Base-by-base conservation (phyloP, 2,113 vertebrate genomes). In the Clarias gariepinus region DNA sequence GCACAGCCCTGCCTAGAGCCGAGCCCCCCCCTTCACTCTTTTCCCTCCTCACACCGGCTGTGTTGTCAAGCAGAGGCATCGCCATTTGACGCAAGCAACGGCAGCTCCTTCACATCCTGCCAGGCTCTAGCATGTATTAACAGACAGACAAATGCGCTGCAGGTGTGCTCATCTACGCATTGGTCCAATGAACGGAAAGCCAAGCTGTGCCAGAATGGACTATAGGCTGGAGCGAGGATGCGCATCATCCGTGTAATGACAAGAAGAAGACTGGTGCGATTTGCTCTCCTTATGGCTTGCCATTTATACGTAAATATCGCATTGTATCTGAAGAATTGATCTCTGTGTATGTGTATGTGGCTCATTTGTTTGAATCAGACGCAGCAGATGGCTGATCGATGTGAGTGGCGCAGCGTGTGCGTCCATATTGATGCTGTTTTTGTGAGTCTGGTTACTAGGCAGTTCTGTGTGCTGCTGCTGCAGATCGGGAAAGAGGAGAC, bases 41-140 rank as follows among this genome's bases (percentile, higher is more conserved):
- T 41, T 47, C 28, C 30, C 53, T 41, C 53, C 55, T 30, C 25
- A 63, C 64, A 25, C 83, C 8, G 57, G 9, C 63, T 28, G 57
- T 82, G 81, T 88, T 82, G 87, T 90, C 61, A 88, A 84, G 78
- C 78, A 84, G 89, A 86, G 55, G 77, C 76, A 87, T 73, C 94
- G 89, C 94, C 94, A 93, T 94, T 93, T 90, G 91, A 91, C 91
- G 88, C 90, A 89, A 90, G 91, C 90, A 87, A 81, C 86, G 77
- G 90, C 88, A 80, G 60, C 92, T 81, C 63, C 52, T 90, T 55
- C 89, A 86, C 88, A 84, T 88, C 87, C 88, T 89, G 91, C 9
- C 2, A 47, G 81, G 0, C 85, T 71, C 68, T 60, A 81, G 52
- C 11, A 64, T 76, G 82, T 86, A 57, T 78, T 58, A 69, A 28